Evolutionary conservation across 1,140 invertebrate species (phyloP).

Genomic region (Acyrthosiphon pisum): DNA sequence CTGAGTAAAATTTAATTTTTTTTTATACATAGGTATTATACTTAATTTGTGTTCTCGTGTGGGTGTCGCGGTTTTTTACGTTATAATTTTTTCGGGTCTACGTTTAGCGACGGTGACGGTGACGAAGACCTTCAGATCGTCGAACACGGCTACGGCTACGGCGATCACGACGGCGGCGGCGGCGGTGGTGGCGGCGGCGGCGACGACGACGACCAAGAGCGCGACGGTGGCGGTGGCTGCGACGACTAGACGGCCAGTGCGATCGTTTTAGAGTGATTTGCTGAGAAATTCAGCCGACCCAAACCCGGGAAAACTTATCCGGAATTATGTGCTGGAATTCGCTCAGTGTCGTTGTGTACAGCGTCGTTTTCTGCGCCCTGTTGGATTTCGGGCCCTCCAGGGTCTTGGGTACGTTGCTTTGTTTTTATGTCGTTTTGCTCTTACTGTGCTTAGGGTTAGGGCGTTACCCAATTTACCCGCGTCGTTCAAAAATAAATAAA

Average conservation of each 20-base stretch:
- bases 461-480: slow-evolving; percentile 20
- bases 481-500: neutral
- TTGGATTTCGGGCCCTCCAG: slow-evolving; percentile 28
- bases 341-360: slow-evolving; percentile 37
- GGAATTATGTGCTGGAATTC: slow-evolving; percentile 47
- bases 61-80: neutral
- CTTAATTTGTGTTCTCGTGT: neutral
- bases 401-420: slow-evolving; percentile 40
- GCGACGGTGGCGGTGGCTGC: neutral
- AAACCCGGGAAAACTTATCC: neutral
- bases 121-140: neutral
- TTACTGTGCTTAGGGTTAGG: slow-evolving; percentile 23
- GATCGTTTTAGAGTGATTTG: slow-evolving; percentile 27
- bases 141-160: neutral
- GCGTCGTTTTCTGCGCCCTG: slow-evolving; percentile 34
- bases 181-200: neutral
- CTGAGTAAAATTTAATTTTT: neutral
- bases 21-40: neutral
- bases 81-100: neutral
- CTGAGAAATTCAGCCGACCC: neutral
- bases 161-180: neutral
- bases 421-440: neutral
- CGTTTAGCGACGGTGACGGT: neutral
- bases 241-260: slow-evolving; percentile 17
- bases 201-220: neutral